Base-by-base conservation (phyloP, 2,113 vertebrate species). In the Lepus timidus region DNA sequence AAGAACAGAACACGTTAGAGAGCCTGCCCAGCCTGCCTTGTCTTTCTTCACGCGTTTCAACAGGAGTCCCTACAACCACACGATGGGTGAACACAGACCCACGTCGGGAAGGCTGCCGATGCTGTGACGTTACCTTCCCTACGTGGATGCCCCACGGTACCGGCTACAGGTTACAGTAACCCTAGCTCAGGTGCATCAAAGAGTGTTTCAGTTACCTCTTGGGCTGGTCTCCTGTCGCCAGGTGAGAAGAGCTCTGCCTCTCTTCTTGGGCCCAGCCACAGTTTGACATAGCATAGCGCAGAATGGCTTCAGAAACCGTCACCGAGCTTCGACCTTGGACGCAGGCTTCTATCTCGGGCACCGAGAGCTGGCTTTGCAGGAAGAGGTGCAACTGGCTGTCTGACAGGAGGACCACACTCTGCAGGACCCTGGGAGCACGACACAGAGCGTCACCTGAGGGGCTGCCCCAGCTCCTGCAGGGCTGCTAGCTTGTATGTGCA, bases 381-480 rank as follows among this genome's bases (percentile, higher is more conserved):
- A 99, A 99, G 64, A 99, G 99, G 98, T 99, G 99, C 76, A 99
- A 98, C 93, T 99, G 99, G 97, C 99, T 99, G 98, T 99, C 99
- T 0, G 99, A 99, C 93, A 99, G 98, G 22, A 99, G 99, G 5
- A 99, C 99, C 0, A 99, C 99, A 82, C 99, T 99, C 98, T 99
- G 98, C 94, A 99, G 95, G 23, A 99, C 99, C 93, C 99, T 99
- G 98, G 0, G 19, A 29, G 55, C 14, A 64, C 10, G 39, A 20
- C 36, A 80, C 49, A 16, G 25, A 73, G n/a, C 20, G 19, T 64
- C 64, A 51, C 16, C 73, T 11, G 4, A 51, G 55, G 22, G 36
- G 39, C 0, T 22, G 23, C 33, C 68, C 19, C 55, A 58, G 17
- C 13, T 73, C 55, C 71, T 36, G 6, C 22, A 39, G 22, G 36